Percentiles rank a stretch among this genome's conserved stretches.
Conservation (phyloP, 2,113 vertebrate species). For the Microtus richardsoni region DNA sequence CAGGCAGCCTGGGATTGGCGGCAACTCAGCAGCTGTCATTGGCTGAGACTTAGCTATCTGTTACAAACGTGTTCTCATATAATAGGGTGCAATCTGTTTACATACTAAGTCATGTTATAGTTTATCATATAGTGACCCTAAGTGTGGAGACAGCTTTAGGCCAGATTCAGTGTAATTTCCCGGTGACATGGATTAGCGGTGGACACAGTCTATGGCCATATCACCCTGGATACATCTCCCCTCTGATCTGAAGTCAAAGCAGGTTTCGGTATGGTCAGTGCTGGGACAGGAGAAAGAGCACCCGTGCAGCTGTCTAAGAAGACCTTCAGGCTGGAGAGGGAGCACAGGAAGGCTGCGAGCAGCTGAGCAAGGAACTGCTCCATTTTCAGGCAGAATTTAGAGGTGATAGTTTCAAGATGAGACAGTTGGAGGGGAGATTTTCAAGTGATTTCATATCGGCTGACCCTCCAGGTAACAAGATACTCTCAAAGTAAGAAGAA, state of each 20-base stretch:
- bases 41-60: background rate
- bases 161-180: background rate
- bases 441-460: background rate
- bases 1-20: background rate
- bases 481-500: conserved; percentile 28
- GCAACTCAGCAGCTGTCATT: background rate
- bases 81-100: background rate
- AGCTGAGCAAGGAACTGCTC: background rate
- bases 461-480: background rate
- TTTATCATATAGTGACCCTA: background rate
- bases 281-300: background rate
- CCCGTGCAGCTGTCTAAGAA: background rate
- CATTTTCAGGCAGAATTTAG: background rate
- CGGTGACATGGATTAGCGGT: background rate
- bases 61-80: background rate
- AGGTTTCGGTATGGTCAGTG: background rate
- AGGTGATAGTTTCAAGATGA: background rate
- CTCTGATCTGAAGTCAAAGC: no score
- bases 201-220: background rate
- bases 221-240: background rate
- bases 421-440: background rate
- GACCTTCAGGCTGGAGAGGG: background rate
- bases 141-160: background rate
- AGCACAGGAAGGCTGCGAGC: background rate
- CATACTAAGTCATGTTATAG: background rate